Conservation (phyloP, 2,113 vertebrate species). For the Alligator sinensis region DNA sequence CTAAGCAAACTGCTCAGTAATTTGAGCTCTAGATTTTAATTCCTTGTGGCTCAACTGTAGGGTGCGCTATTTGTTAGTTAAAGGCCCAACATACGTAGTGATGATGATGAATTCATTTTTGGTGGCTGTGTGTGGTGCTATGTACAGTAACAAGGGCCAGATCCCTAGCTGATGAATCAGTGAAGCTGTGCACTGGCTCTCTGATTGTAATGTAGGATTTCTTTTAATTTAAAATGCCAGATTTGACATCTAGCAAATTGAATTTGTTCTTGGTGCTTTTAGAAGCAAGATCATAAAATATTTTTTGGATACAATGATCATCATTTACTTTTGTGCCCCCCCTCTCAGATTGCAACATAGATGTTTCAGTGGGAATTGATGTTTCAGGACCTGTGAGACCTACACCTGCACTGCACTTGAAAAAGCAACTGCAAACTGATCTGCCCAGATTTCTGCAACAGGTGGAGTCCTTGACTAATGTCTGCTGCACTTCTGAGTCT, state of each 20-base stretch:
- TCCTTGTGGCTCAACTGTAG: background rate
- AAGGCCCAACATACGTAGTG: background rate
- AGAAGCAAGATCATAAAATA: background rate
- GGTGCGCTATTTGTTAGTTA: background rate
- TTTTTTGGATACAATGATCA: background rate
- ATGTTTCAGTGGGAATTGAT: conserved; percentile 88
- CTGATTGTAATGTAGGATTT: background rate
- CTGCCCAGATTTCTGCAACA: conserved; percentile 78
- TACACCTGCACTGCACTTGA: conserved; percentile 59
- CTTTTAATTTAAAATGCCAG: background rate
- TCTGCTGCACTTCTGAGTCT: conserved; percentile 74
- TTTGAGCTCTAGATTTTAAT: background rate
- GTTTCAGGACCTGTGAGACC: conserved; percentile 61
- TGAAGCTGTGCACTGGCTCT: background rate
- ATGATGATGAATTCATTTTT: background rate
- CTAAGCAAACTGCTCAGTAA: background rate
- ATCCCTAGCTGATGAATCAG: background rate
- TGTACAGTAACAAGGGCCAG: background rate
- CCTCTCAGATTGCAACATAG: conserved; percentile 81
- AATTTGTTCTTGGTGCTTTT: background rate
- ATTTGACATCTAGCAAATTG: background rate
- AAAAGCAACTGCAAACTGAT: conserved; percentile 70
- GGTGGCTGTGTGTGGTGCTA: background rate
- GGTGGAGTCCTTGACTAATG: conserved; percentile 62
- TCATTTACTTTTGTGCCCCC: background rate